Evolutionary conservation across 2,113 vertebrate species (phyloP), one percentile per base, ranked within the genome.

Genomic region (Zootoca vivipara): DNA sequence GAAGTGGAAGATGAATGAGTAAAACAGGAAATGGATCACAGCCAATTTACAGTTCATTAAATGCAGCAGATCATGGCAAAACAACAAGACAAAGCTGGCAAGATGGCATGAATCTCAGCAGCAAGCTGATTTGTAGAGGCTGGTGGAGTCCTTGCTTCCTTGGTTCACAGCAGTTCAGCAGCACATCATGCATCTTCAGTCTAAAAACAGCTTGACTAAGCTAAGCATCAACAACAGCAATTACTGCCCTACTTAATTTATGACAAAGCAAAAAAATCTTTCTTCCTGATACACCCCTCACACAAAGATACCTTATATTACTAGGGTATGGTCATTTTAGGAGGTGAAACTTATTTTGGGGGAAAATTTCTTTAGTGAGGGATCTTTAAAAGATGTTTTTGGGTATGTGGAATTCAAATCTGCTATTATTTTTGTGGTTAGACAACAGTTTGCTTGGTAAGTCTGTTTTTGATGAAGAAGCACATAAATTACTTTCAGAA

Each of bases 31-130:
- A 90, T 90, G 91, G 94, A 91, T 92, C 92, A 20, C 62, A 91
- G 93, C 94, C 92, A 93, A 90, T 93, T 93, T 92, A 77, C 1
- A 4, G 79, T 91, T 91, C 92, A 94, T 92, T 91, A 96, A 93
- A 90, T 24, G 1, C 65, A 89, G 73, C 0, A 0, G 89, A 93
- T 82, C 87, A 93, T 94, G 93, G 91, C 92, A 94, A 91, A 83
- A 89, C 91, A 95, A 94, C 33, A 79, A 93, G 94, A 96, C 91
- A 89, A 90, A 67, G 84, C 85, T 93, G 94, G 93, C 77, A 83
- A 86, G 62, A 40, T 90, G 87, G 89, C 88, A 88, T 56, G 83
- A 52, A 82, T 95, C 93, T 94, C 89, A 90, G 86, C 89, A 89
- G 85, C 88, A 89, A 93, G 87, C 90, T 92, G 91, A 91, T 92